These are phyloP conservation scores for Melieria omissa DNA, from an alignment of 2,888 invertebrate species.

Conservation along the genomic window DNA sequence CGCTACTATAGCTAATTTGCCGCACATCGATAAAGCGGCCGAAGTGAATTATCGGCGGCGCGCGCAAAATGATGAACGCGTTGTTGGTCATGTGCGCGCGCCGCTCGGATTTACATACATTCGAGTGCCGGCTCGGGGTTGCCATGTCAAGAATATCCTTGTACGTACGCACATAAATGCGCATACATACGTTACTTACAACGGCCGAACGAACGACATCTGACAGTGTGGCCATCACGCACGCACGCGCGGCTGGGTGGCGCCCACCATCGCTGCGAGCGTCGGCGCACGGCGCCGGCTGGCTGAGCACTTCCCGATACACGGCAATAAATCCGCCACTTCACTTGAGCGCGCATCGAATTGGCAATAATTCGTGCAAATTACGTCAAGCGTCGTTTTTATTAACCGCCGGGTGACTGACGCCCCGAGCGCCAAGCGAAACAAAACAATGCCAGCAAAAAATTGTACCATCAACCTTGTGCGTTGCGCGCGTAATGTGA, in stretches of 20 bases:
- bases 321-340: conserved; percentile 28
- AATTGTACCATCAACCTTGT: conserved; percentile 9
- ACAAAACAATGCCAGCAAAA: conserved; percentile 2
- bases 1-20: conserved; percentile 30
- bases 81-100: too few relatives aligned
- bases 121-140: neutral
- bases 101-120: too few relatives aligned
- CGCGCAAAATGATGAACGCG: too few relatives aligned
- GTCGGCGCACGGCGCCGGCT: neutral
- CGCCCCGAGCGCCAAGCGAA: neutral
- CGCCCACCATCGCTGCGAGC: neutral
- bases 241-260: conserved; percentile 41
- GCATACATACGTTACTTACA: neutral
- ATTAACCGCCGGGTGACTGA: conserved; percentile 22
- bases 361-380: conserved; percentile 37
- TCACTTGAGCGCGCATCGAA: conserved; percentile 27
- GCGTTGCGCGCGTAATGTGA: neutral
- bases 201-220: neutral
- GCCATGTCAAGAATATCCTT: neutral
- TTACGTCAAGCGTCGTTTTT: conserved; percentile 38
- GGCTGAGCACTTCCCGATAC: neutral
- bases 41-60: conserved; percentile 19
- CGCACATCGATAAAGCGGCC: conserved; percentile 28
- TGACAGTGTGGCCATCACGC: conserved; percentile 47
- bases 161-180: conserved; percentile 15